These are phyloP conservation scores for Augochlorella aurata DNA, from an alignment of 2,888 invertebrate genomes.

Conservation along the genomic window DNA sequence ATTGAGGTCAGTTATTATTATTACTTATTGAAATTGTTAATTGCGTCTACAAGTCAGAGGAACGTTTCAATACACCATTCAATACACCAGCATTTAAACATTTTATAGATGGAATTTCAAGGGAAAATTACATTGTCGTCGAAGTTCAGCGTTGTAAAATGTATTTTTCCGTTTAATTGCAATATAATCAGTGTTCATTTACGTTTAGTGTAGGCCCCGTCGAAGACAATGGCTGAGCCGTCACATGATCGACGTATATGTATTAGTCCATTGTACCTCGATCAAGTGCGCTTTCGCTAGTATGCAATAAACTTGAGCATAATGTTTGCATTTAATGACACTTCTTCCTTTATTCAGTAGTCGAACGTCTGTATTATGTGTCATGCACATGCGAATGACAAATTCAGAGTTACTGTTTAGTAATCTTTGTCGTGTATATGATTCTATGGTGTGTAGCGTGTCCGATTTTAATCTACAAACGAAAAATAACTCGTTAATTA, in stretches of 20 bases:
- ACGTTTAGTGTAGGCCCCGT: background rate
- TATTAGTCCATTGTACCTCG: background rate
- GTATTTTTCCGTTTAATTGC: background rate
- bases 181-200: background rate
- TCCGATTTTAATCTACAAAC: too few relatives aligned
- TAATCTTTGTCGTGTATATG: too few relatives aligned
- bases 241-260: slow-evolving; percentile 9
- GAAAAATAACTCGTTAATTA: too few relatives aligned
- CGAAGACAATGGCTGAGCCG: background rate
- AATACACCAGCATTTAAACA: background rate
- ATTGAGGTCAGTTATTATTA: background rate
- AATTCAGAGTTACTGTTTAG: too few relatives aligned
- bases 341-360: background rate
- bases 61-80: background rate
- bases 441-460: too few relatives aligned
- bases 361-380: background rate
- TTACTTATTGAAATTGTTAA: background rate
- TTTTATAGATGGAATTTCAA: background rate
- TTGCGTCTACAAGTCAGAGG: background rate
- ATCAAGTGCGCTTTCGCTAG: background rate
- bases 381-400: too few relatives aligned
- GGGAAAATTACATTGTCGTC: background rate
- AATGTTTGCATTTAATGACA: background rate
- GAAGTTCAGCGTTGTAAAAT: background rate
- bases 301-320: background rate